Percentiles rank a stretch among this genome's conserved stretches.
Evolutionary conservation across 2,888 invertebrate species (phyloP).

Genomic region (Macropis europaea): DNA sequence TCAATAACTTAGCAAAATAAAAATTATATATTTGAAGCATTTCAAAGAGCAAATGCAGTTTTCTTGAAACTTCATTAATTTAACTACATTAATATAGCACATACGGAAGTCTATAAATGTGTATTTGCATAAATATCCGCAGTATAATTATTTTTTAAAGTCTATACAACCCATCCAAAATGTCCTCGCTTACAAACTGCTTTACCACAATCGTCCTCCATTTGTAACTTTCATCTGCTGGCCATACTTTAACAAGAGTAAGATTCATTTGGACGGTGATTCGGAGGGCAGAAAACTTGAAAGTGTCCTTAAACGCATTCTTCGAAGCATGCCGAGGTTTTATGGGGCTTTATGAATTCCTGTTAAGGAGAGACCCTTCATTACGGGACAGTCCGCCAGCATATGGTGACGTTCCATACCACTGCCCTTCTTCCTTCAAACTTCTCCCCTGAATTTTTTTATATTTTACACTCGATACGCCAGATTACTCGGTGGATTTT

Average conservation of each 20-base stretch:
- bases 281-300: slow-evolving; percentile 6
- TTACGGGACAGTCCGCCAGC: slow-evolving; percentile 34
- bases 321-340: slow-evolving; percentile 27
- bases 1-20: too few species aligned
- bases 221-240: too few species aligned
- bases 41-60: too few species aligned
- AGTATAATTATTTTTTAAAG: too few species aligned
- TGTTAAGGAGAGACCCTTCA: slow-evolving; percentile 34
- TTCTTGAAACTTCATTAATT: too few species aligned
- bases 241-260: too few species aligned
- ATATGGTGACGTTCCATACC: slow-evolving; percentile 52
- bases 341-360: slow-evolving; percentile 54
- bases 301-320: slow-evolving; percentile 29
- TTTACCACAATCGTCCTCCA: too few species aligned
- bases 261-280: not conserved
- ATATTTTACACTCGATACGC: slow-evolving; percentile 44
- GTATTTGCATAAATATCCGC: slow-evolving; percentile 12
- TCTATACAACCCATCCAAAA: too few species aligned
- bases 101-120: too few species aligned
- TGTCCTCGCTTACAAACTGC: too few species aligned
- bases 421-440: slow-evolving; percentile 8
- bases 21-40: too few species aligned
- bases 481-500: slow-evolving; percentile 54
- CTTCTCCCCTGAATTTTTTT: slow-evolving; percentile 12
- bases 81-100: too few species aligned